These are phyloP conservation scores for Rallus crepitans DNA, from an alignment of 2,797 vertebrate genomes.

Conservation along the genomic window DNA sequence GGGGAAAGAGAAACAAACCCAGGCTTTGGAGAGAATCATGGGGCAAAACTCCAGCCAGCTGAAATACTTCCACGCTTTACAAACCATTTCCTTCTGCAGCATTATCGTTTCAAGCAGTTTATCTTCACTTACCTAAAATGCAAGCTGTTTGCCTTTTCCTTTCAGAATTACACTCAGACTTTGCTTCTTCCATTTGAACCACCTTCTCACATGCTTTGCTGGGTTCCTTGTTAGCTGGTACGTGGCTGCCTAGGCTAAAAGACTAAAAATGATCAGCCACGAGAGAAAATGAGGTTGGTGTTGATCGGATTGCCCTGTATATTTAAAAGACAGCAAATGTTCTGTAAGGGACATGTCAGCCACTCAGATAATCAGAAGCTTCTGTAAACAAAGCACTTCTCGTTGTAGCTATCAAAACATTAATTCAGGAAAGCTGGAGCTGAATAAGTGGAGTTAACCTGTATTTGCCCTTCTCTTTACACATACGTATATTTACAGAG, in stretches of 20 bases:
- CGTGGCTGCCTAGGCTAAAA: background rate
- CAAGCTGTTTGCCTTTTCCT: background rate
- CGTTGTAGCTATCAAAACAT: constrained; percentile 40
- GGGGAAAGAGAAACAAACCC: background rate
- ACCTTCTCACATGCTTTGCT: background rate
- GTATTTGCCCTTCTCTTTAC: constrained; percentile 47
- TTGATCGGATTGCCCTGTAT: background rate
- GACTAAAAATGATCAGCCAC: background rate
- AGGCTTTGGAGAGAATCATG: background rate
- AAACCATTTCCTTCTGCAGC: background rate
- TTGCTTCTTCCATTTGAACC: background rate
- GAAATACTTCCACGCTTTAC: background rate
- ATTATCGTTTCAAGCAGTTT: background rate
- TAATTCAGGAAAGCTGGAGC: constrained; percentile 46
- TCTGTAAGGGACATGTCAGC: background rate
- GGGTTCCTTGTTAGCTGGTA: background rate
- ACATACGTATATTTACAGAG: constrained; percentile 55
- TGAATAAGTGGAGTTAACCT: constrained; percentile 47
- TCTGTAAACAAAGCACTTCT: constrained; percentile 57
- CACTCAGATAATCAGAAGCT: constrained; percentile 37
- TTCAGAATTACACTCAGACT: background rate
- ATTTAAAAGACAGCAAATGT: background rate
- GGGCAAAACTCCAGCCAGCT: background rate
- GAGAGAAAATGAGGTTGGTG: background rate
- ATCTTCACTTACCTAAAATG: background rate